These are phyloP conservation scores for Adrianichthys oophorus DNA, from an alignment of 2,797 vertebrate genomes.

Conservation along the genomic window DNA sequence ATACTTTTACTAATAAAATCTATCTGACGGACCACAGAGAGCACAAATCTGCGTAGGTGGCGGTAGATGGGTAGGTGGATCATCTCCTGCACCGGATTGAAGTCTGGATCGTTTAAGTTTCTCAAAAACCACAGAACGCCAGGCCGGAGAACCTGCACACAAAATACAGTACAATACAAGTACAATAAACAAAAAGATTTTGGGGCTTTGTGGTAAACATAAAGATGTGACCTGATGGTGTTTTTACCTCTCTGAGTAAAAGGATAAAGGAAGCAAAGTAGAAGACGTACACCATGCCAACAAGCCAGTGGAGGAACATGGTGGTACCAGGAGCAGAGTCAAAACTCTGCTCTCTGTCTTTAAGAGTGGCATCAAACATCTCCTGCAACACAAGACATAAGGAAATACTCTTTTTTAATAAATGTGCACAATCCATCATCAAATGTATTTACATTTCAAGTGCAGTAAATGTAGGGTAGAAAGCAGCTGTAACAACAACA, in stretches of 20 bases:
- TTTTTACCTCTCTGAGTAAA: constrained; percentile 87
- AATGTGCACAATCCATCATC: background rate
- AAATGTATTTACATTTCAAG: background rate
- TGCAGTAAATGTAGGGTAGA: no score
- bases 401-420: background rate
- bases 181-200: no score
- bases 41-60: constrained; percentile 93
- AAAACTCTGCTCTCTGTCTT: constrained; percentile 92
- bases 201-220: no score
- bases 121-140: constrained; percentile 97
- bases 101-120: constrained; percentile 97
- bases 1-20: background rate
- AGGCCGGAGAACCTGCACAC: constrained; percentile 87
- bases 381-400: constrained; percentile 78
- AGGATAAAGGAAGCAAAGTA: constrained; percentile 98
- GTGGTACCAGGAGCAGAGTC: constrained; percentile 94
- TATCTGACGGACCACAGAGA: constrained; percentile 88
- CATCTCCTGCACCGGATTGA: constrained; percentile 98
- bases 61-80: constrained; percentile 95
- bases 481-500: constrained; percentile 1
- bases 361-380: constrained; percentile 96
- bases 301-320: constrained; percentile 97
- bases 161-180: background rate
- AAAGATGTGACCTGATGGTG: background rate
- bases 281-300: constrained; percentile 98